phyloP scores from a whole-genome alignment of 2,888 invertebrate genomes.

The Cyclophora punctaria region DNA sequence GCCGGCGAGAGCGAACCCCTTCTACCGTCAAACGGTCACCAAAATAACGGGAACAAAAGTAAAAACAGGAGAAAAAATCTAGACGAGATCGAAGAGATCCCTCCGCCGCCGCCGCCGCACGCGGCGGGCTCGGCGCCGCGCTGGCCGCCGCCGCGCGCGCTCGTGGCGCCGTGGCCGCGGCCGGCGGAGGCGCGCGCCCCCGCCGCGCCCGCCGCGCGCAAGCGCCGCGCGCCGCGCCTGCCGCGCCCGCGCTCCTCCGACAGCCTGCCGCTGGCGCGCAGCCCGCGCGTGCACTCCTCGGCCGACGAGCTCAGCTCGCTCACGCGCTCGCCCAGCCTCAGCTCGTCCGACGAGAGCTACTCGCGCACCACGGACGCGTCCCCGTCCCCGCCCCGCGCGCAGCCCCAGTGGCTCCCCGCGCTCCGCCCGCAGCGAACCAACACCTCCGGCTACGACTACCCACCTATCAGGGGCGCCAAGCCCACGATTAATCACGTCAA shows the following conservation, averaged over 20 bases:
- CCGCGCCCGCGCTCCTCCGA: slow-evolving; percentile 81
- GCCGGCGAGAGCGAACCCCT: slow-evolving; percentile 79
- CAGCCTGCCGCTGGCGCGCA: slow-evolving; percentile 74
- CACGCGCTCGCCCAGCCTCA: slow-evolving; percentile 87
- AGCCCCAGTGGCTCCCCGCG: slow-evolving; percentile 67
- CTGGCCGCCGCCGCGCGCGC: slow-evolving; percentile 68
- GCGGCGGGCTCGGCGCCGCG: slow-evolving; percentile 47
- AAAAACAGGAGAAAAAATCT: slow-evolving; percentile 59
- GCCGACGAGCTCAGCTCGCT: slow-evolving; percentile 88
- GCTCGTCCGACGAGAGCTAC: slow-evolving; percentile 90
- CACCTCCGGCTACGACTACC: slow-evolving; percentile 72
- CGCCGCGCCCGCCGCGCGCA: slow-evolving; percentile 40
- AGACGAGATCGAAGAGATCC: slow-evolving; percentile 59
- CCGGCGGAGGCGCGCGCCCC: slow-evolving; percentile 60
- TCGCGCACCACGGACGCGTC: slow-evolving; percentile 85
- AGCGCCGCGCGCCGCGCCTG: slow-evolving; percentile 62
- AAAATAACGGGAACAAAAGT: slow-evolving; percentile 55
- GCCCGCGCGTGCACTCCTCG: slow-evolving; percentile 82
- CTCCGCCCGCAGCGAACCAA: slow-evolving; percentile 65
- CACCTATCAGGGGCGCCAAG: slow-evolving; percentile 70
- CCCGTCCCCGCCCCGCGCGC: slow-evolving; percentile 75
- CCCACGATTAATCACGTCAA: slow-evolving; percentile 50
- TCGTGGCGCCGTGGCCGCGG: slow-evolving; percentile 79
- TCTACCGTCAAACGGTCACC: slow-evolving; percentile 57
- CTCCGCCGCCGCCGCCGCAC: slow-evolving; percentile 78